Evolutionary conservation across 1,140 invertebrate genomes (phyloP), one percentile per base, ranked within the genome.

Genomic region (Luehdorfia chinensis): DNA sequence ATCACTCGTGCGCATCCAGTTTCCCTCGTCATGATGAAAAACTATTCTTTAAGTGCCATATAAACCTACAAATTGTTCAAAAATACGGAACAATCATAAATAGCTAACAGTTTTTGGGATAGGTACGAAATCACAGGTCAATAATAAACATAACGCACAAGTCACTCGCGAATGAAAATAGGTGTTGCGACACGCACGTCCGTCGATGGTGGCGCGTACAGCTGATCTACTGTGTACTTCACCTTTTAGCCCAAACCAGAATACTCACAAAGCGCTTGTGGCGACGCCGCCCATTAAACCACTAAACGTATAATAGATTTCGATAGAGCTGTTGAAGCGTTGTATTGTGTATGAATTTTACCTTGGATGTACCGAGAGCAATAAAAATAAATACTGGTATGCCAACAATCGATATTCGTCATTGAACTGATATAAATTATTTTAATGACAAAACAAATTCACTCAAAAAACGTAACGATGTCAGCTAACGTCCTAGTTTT

Each of bases 1-100:
- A 70, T 56, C 64, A 71, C 70, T 78, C 66, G 54, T 65, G 66
- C 72, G 69, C 70, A 75, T 80, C 69, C 28, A 48, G 43, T 57
- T 51, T 66, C 55, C 56, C 53, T 58, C 47, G 50, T 66, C 41
- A 56, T 45, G 44, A 30, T 12, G 34, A 46, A 27, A 41, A 41
- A 13, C 23, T 19, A 28, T 13, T 30, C 21, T 16, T 6, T n/a
- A n/a, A n/a, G n/a, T n/a, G n/a, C n/a, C n/a, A n/a, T n/a, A n/a
- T n/a, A 54, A n/a, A n/a, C n/a, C n/a, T n/a, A n/a, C n/a, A n/a
- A n/a, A n/a, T n/a, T n/a, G n/a, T n/a, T n/a, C n/a, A n/a, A n/a
- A n/a, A n/a, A n/a, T n/a, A n/a, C n/a, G n/a, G n/a, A n/a, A n/a
- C n/a, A n/a, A n/a, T n/a, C n/a, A n/a, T n/a, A n/a, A n/a, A n/a